These are phyloP conservation scores for Glyptemys insculpta DNA, from an alignment of 2,797 vertebrate species.

Conservation along the genomic window DNA sequence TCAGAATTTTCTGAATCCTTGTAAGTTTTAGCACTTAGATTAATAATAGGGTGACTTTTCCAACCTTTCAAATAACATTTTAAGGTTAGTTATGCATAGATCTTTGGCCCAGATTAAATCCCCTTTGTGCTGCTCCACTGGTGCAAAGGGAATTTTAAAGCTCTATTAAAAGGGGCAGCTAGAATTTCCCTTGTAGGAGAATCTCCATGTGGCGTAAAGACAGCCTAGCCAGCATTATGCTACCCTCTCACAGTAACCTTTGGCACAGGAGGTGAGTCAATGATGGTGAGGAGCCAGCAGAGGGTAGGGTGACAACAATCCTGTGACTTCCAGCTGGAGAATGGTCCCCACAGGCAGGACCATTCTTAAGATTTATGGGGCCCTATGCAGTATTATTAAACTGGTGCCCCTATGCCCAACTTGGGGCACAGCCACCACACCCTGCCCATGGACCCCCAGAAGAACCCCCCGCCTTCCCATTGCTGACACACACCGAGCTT, in stretches of 20 bases:
- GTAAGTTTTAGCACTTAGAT: background rate
- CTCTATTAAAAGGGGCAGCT: background rate
- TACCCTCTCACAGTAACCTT: background rate
- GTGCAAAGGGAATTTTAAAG: background rate
- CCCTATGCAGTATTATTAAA: no score
- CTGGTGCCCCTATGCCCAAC: no score
- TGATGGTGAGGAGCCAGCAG: accelerated
- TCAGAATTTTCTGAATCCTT: background rate
- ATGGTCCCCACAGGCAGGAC: no score
- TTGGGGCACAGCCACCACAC: no score
- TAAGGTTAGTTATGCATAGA: background rate
- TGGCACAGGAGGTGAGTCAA: background rate
- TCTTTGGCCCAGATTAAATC: background rate
- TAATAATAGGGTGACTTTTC: background rate
- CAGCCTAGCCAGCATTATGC: background rate
- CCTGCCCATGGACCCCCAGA: no score
- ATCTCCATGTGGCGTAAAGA: background rate
- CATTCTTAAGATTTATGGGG: no score
- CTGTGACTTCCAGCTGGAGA: background rate
- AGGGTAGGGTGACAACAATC: background rate
- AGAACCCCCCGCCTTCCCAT: no score
- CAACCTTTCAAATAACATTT: background rate
- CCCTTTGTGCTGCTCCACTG: background rate
- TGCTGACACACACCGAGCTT: no score
- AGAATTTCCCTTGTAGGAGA: background rate